Evolutionary conservation across 2,888 invertebrate species (phyloP), one percentile per base, ranked within the genome.

Genomic region (Drosophila melanosoma): DNA sequence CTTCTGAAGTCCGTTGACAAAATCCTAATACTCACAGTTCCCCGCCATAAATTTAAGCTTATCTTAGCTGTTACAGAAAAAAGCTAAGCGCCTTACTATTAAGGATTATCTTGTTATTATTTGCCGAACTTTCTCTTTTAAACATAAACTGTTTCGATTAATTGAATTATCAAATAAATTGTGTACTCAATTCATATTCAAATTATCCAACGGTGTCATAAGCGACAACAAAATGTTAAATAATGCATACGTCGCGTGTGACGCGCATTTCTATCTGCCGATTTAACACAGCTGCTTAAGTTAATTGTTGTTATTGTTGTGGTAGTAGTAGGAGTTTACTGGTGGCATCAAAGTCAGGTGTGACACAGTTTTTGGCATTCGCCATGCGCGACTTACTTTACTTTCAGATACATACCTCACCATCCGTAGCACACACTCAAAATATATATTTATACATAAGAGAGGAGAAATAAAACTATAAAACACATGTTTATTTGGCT

Each of bases 341-440:
- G 76, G 67, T 79, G 82, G 59, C 90, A 82, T 84, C 89, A 71
- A 79, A 81, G 74, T 72, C 75, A 74, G 76, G 70, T 74, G 69
- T 85, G 85, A 89, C 85, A 89, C 63, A 85, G 75, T 82, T 85
- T 89, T 86, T 86, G 82, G 77, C 86, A 87, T 83, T 84, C 79
- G 59, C 68, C 76, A 56, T 68, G 70, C 17, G 81, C 83, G 84
- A 83, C 87, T 84, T 69, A 89, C 76, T 69, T 76, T 40, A 65
- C 35, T 79, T 65, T 32, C 62, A 66, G 32, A 76, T 77, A 59
- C 65, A 20, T 17, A 20, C 35, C 70, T 48, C 71, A 70, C 23
- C 59, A 69, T 32, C 51, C 70, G 35, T 57, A 33, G 54, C 59
- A 53, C 52, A 49, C 57, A 48, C 51, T 58, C 23, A 40, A 12